Base-by-base conservation (phyloP, 1,140 invertebrate genomes). In the Rhagoletis pomonella region DNA sequence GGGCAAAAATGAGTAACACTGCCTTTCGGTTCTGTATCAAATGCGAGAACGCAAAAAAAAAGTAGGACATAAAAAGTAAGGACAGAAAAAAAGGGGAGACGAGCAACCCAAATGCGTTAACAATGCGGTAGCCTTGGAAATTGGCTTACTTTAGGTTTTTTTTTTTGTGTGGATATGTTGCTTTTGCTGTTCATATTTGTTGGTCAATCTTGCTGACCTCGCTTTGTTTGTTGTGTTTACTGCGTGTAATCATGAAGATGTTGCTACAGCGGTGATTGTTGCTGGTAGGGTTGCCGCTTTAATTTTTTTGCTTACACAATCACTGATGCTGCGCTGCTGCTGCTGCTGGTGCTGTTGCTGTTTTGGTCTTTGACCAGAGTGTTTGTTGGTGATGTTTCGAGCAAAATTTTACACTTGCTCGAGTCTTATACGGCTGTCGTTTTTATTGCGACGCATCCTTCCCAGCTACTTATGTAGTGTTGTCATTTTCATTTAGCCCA, bases 121-220 rank as follows among this genome's bases (percentile, higher is more conserved):
- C 64, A 42, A 39, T 67, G 39, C 39, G 64, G 29, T 9, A 44
- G 69, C 69, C 69, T 50, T 50, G 44, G 69, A 73, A 39, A 73
- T 73, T 73, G 69, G 42, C 44, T 73, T 47, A 73, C 42, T 73
- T 73, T 47, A 47, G 64, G 9, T 6, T 6, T 67, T 29, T 29
- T 29, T 29, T 29, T 67, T 14, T 10, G 10, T 47, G 73, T 47
- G 6, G 73, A 47, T 39, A 44, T 47, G 14, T 81, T 81, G 73
- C 50, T 85, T 58, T 85, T 85, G 81, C 58, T 55, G 81, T 59
- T 59, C 7, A n/a, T 47, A 81, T 55, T 81, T 81, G 44, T 29
- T 19, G 47, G 44, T 19, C 44, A 55, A 58, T 81, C n/a, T 14
- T 29, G n/a, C 42, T 81, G 69, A 77, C 69, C 69, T 77, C 39